phyloP scores from a whole-genome alignment of 2,888 invertebrate genomes.

The Plutella xylostella region DNA sequence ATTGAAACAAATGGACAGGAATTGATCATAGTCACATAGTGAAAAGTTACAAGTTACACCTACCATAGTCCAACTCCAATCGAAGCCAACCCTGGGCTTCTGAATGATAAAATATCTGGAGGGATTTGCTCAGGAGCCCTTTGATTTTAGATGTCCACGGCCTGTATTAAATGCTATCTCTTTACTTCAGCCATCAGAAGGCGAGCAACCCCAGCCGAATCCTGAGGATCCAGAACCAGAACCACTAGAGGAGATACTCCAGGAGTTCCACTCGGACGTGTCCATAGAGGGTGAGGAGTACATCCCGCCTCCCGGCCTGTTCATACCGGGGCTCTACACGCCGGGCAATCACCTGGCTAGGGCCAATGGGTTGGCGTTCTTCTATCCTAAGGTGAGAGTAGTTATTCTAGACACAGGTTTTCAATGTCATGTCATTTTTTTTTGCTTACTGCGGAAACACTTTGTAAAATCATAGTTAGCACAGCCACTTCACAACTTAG shows the following conservation, averaged over 20 bases:
- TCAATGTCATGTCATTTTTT: too few relatives aligned
- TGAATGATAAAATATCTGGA: too few relatives aligned
- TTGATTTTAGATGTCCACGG: neutral
- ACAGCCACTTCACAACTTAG: too few relatives aligned
- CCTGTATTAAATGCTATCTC: neutral
- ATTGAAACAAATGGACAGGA: too few relatives aligned
- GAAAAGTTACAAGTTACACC: too few relatives aligned
- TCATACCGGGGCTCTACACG: constrained; percentile 52
- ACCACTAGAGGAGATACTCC: constrained; percentile 17
- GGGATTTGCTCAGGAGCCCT: neutral
- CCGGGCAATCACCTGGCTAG: constrained; percentile 53
- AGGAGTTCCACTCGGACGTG: constrained; percentile 48
- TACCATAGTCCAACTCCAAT: too few relatives aligned
- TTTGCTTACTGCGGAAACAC: too few relatives aligned
- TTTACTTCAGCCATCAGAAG: neutral
- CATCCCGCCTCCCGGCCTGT: constrained; percentile 53
- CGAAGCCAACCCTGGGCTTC: too few relatives aligned
- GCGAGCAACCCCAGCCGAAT: neutral
- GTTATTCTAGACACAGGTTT: too few relatives aligned
- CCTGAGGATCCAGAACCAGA: constrained; percentile 14
- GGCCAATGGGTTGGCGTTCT: constrained; percentile 43
- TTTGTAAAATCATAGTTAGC: too few relatives aligned
- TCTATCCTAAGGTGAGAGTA: constrained; percentile 50
- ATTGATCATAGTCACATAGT: too few relatives aligned
- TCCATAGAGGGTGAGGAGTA: constrained; percentile 52